phyloP scores from a whole-genome alignment of 2,888 invertebrate species.

The Platycnemis pennipes region DNA sequence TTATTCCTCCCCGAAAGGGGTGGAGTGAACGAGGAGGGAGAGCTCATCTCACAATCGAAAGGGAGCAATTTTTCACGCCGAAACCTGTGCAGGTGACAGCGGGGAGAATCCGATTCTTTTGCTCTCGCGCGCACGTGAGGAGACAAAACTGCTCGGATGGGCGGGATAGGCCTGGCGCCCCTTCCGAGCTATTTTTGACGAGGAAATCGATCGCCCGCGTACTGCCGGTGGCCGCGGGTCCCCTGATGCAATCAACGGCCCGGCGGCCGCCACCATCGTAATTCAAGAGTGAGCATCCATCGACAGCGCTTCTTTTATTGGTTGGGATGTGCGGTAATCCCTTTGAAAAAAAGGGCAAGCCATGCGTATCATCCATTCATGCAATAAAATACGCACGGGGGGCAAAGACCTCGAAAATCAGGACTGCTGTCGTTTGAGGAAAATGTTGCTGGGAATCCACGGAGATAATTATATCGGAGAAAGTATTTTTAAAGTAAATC shows the following conservation, averaged over 20 bases:
- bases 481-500: no score
- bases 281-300: slow-evolving; percentile 25
- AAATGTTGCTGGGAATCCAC: no score
- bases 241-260: background rate
- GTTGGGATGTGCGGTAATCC: background rate
- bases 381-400: no score
- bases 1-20: no score
- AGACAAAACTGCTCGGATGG: background rate
- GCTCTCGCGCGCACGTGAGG: background rate
- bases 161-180: background rate
- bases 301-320: background rate
- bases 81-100: background rate
- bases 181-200: background rate
- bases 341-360: background rate
- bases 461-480: no score
- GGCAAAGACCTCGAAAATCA: no score
- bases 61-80: background rate
- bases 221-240: background rate
- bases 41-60: background rate
- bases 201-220: background rate
- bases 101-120: background rate
- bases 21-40: no score
- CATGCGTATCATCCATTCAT: no score
- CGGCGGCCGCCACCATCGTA: background rate
- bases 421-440: no score